These are phyloP conservation scores for Cherax destructor DNA, from an alignment of 1,140 invertebrate genomes.

Conservation along the genomic window DNA sequence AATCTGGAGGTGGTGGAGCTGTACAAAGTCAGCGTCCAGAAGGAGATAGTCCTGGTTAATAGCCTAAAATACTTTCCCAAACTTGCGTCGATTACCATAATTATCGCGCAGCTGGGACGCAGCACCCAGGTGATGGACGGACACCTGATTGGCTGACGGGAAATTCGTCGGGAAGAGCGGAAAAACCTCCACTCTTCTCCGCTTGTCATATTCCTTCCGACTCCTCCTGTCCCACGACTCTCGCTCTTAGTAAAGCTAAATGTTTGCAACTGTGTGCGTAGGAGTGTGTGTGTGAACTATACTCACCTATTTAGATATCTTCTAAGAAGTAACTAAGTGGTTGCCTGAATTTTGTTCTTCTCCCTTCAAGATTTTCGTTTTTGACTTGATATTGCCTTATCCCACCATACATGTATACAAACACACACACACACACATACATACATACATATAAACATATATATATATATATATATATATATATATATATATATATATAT, in stretches of 20 bases:
- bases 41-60: conserved; percentile 28
- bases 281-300: background rate
- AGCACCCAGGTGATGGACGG: conserved; percentile 8
- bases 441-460: no score
- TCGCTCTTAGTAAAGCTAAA: background rate
- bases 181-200: background rate
- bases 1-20: background rate
- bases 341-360: no score
- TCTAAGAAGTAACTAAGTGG: no score
- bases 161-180: conserved; percentile 13
- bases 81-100: conserved; percentile 56
- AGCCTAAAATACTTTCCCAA: conserved; percentile 58
- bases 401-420: no score
- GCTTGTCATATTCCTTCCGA: background rate
- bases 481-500: no score
- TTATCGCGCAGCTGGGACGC: conserved; percentile 51
- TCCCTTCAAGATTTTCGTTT: no score
- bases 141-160: conserved; percentile 42
- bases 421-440: no score
- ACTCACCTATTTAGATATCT: no score
- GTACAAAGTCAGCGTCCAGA: background rate
- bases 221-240: background rate
- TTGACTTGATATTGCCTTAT: no score
- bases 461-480: no score
- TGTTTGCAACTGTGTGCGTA: background rate